Evolutionary conservation across 2,888 invertebrate genomes (phyloP).

Genomic region (Synergus umbraculus): DNA sequence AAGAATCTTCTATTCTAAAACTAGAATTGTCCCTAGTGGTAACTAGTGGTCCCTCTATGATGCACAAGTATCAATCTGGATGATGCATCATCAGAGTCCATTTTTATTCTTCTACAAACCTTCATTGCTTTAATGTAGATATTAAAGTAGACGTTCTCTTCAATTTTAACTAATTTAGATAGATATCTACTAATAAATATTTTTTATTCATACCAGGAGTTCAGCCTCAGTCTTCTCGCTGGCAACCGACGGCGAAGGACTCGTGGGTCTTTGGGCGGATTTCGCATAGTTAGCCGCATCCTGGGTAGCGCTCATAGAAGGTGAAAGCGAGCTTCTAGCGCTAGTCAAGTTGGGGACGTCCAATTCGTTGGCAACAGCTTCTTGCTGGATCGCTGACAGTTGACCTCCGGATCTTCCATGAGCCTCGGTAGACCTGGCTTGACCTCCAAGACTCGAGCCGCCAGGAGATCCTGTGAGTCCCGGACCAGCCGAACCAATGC

Average conservation of each 20-base stretch:
- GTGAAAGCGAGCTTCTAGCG: constrained; percentile 77
- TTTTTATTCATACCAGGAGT: constrained; percentile 81
- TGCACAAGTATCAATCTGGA: neutral
- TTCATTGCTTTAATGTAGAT: too few species aligned
- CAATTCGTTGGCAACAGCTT: constrained; percentile 61
- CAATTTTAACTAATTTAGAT: neutral
- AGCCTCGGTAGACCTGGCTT: constrained; percentile 67
- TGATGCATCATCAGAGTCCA: neutral
- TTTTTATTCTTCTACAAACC: neutral
- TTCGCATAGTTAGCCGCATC: constrained; percentile 79
- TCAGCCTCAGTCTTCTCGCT: constrained; percentile 93
- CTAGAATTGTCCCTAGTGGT: too few species aligned
- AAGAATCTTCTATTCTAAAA: constrained; percentile 25
- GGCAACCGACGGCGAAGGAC: constrained; percentile 94
- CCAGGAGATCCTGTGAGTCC: constrained; percentile 73
- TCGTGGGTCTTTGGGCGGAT: constrained; percentile 87
- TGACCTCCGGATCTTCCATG: constrained; percentile 47
- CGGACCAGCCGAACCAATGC: constrained; percentile 73
- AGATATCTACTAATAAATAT: too few species aligned
- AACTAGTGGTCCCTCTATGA: constrained; percentile 7
- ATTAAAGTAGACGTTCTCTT: too few species aligned
- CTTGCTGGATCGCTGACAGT: constrained; percentile 49
- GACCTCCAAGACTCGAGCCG: constrained; percentile 64
- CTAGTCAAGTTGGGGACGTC: constrained; percentile 71
- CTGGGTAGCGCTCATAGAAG: constrained; percentile 78